These are phyloP conservation scores for Paedocypris micromegethes DNA, from an alignment of 2,797 vertebrate species.

Conservation along the genomic window DNA sequence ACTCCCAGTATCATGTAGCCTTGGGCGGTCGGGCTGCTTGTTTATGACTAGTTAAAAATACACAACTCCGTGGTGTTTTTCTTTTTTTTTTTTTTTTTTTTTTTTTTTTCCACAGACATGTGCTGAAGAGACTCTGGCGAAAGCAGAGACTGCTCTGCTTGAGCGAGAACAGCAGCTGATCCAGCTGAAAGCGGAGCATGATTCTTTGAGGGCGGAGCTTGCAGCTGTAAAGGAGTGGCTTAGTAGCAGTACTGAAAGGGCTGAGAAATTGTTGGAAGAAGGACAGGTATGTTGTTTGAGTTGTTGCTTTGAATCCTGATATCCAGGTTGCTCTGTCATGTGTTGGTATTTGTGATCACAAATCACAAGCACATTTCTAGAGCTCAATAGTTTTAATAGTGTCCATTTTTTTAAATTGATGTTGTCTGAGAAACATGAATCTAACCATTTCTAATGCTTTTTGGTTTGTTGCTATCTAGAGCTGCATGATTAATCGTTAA, in stretches of 20 bases:
- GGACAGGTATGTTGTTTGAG: conserved; percentile 58
- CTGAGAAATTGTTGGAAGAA: conserved; percentile 64
- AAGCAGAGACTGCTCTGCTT: conserved; percentile 66
- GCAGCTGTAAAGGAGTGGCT: conserved; percentile 64
- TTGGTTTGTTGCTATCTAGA: too few relatives aligned
- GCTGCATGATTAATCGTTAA: too few relatives aligned
- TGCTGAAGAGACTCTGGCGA: conserved; percentile 69
- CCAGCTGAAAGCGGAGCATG: conserved; percentile 57
- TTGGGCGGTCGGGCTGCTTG: conserved; percentile 1
- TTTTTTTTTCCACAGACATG: conserved; percentile 49
- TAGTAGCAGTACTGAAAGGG: conserved; percentile 60
- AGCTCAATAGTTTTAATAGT: too few relatives aligned
- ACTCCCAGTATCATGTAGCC: too few relatives aligned
- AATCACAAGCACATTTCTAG: too few relatives aligned
- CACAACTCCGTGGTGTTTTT: not conserved
- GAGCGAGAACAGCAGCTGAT: conserved; percentile 61
- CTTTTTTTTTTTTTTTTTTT: not conserved
- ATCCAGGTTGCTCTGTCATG: not conserved
- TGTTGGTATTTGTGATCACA: too few relatives aligned
- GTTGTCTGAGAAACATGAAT: too few relatives aligned
- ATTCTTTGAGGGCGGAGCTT: conserved; percentile 61
- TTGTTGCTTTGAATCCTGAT: too few relatives aligned
- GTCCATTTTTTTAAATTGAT: too few relatives aligned
- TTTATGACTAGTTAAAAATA: not conserved
- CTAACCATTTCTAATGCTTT: too few relatives aligned